phyloP scores from a whole-genome alignment of 2,113 vertebrate genomes.

The Gymnorhina tibicen region DNA sequence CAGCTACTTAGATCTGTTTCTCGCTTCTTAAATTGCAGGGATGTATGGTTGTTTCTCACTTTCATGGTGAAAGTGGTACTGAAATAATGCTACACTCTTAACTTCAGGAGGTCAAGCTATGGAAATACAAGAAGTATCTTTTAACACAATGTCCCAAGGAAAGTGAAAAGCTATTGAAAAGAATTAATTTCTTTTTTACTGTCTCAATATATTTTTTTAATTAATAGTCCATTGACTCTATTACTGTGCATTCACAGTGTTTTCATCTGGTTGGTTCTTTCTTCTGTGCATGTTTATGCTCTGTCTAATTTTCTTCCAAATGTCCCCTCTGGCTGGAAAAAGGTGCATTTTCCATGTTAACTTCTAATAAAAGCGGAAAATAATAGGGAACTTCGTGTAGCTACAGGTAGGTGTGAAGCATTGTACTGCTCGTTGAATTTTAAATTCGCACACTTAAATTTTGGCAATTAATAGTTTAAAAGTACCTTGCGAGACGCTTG shows the following conservation, averaged over 20 bases:
- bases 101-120: neutral
- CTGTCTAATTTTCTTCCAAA: constrained; percentile 14
- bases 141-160: neutral
- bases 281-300: constrained; percentile 4
- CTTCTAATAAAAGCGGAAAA: constrained; percentile 6
- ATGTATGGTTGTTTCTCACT: neutral
- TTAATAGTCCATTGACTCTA: neutral
- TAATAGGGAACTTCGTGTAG: neutral
- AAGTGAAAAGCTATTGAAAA: neutral
- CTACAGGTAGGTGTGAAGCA: constrained; percentile 2
- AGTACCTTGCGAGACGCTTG: neutral
- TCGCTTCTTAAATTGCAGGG: neutral
- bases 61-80: neutral
- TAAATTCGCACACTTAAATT: neutral
- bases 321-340: neutral
- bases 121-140: neutral
- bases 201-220: neutral
- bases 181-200: neutral
- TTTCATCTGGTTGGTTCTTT: constrained; percentile 27
- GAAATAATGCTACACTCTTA: neutral
- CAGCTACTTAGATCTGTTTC: neutral
- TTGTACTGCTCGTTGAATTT: neutral
- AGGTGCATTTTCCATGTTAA: constrained; percentile 11
- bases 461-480: neutral
- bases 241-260: neutral